These are phyloP conservation scores for Dryomyza anilis DNA, from an alignment of 2,888 invertebrate genomes.

Conservation along the genomic window DNA sequence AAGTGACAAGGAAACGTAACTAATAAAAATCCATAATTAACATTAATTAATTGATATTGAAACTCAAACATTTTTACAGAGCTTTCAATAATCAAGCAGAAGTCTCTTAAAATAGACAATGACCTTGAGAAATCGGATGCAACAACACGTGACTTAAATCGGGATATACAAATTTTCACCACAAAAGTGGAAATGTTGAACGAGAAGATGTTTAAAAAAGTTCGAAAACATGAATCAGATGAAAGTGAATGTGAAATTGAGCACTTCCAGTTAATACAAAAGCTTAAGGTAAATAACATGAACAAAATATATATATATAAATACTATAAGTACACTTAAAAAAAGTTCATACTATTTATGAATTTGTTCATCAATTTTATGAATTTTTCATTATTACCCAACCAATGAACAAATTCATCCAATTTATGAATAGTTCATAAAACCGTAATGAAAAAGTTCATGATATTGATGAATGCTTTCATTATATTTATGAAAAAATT, in stretches of 20 bases:
- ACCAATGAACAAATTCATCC: too few species aligned
- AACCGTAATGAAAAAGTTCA: too few species aligned
- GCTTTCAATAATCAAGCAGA: constrained; percentile 71
- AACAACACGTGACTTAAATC: constrained; percentile 66
- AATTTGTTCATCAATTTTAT: too few species aligned
- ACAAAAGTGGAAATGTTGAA: constrained; percentile 68
- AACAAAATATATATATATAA: too few species aligned
- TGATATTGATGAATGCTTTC: too few species aligned
- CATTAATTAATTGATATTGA: not conserved
- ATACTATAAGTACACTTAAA: too few species aligned
- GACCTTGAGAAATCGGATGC: constrained; percentile 67
- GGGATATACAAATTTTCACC: constrained; percentile 67
- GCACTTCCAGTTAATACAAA: constrained; percentile 63
- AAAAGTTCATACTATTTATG: too few species aligned
- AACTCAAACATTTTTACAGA: constrained; percentile 41
- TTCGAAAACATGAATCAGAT: constrained; percentile 63
- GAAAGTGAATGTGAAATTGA: constrained; percentile 65
- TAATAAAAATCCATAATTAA: constrained; percentile 18
- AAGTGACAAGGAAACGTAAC: constrained; percentile 74
- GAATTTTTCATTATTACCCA: too few species aligned
- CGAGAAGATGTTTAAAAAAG: constrained; percentile 65
- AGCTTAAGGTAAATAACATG: constrained; percentile 66
- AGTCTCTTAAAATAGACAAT: constrained; percentile 71
- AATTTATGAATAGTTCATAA: too few species aligned
- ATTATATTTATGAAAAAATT: too few species aligned